phyloP scores from a whole-genome alignment of 2,113 vertebrate species.

The Salvelinus fontinalis region DNA sequence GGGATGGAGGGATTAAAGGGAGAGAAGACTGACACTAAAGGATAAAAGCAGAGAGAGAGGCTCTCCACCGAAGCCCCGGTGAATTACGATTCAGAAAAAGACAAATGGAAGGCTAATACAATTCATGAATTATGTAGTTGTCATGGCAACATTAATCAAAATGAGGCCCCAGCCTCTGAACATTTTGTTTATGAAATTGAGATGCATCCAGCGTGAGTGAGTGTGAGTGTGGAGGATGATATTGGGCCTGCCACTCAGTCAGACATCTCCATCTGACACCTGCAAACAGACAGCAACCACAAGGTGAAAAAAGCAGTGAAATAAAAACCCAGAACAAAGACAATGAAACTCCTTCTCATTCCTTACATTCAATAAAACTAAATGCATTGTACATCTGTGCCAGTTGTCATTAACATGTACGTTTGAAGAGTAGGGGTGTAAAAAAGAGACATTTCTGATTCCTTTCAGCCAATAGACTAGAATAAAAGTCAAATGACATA shows the following conservation, averaged over 20 bases:
- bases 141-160: slow-evolving; percentile 77
- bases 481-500: too few species aligned
- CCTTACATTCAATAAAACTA: not conserved
- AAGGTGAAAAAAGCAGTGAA: not conserved
- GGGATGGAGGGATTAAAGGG: not conserved
- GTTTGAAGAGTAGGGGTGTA: too few species aligned
- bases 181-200: slow-evolving; percentile 75
- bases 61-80: slow-evolving; percentile 36
- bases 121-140: slow-evolving; percentile 80
- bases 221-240: slow-evolving; percentile 57
- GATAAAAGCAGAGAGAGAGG: slow-evolving; percentile 43
- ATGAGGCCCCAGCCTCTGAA: slow-evolving; percentile 52
- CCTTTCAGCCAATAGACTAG: too few species aligned
- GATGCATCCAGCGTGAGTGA: slow-evolving; percentile 64
- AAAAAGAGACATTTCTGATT: too few species aligned
- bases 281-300: not conserved
- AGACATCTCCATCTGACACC: not conserved
- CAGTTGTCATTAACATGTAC: not conserved
- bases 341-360: not conserved
- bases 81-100: slow-evolving; percentile 74
- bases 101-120: slow-evolving; percentile 77
- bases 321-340: not conserved
- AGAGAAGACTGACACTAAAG: slow-evolving; percentile 25
- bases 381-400: slow-evolving; percentile 51
- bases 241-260: slow-evolving; percentile 66